These are phyloP conservation scores for Puffinus mauretanicus DNA, from an alignment of 2,113 vertebrate species.

Conservation along the genomic window DNA sequence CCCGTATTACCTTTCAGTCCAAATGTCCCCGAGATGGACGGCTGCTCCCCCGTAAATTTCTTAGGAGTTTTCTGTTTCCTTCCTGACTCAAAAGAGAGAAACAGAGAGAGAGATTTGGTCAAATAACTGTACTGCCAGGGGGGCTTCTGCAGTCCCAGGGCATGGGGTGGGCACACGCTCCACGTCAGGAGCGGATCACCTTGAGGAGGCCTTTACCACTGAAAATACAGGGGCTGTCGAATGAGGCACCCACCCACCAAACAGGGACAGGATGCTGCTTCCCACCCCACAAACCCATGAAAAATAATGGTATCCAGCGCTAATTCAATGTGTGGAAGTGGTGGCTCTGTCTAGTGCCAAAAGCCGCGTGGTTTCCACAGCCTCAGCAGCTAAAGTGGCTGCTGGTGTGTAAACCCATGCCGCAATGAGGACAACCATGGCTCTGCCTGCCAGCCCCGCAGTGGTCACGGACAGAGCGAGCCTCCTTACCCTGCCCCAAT, in stretches of 20 bases:
- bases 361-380: neutral
- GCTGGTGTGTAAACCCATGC: neutral
- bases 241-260: neutral
- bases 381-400: neutral
- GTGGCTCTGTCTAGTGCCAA: neutral
- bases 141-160: neutral
- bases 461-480: neutral
- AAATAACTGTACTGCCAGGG: slow-evolving; percentile 63
- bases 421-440: neutral
- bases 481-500: neutral
- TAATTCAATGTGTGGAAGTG: neutral
- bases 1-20: slow-evolving; percentile 88
- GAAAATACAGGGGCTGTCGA: neutral
- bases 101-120: slow-evolving; percentile 74
- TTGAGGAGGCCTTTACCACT: neutral
- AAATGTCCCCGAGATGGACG: slow-evolving; percentile 95
- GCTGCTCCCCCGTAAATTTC: slow-evolving; percentile 98
- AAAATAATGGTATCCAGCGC: neutral
- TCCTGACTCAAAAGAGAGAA: slow-evolving; percentile 88
- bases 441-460: neutral
- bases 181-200: neutral
- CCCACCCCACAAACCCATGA: neutral
- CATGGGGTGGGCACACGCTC: neutral
- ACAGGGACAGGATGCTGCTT: neutral
- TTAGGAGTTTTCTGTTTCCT: slow-evolving; percentile 99